A percentile compares a stretch with the other conserved stretches of the same genome.
phyloP scores from a whole-genome alignment of 1,140 invertebrate species.

The Araneus ventricosus region DNA sequence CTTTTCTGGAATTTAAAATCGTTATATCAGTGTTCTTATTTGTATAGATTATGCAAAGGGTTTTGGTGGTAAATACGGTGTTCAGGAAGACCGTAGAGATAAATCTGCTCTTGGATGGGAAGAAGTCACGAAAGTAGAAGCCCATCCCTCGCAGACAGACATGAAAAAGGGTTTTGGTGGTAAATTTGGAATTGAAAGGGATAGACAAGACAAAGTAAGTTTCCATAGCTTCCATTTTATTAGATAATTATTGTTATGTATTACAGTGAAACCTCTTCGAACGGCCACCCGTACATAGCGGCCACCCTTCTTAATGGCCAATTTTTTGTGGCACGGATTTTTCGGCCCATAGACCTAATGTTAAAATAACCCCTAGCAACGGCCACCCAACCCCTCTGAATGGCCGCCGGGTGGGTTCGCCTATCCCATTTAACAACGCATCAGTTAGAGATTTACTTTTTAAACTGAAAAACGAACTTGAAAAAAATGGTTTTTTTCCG shows the following conservation, averaged over 20 bases:
- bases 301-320: too few relatives aligned
- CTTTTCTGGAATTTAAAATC: not conserved
- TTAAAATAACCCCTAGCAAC: too few relatives aligned
- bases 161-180: slow-evolving; percentile 93
- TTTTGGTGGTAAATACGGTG: slow-evolving; percentile 95
- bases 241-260: not conserved
- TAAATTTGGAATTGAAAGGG: slow-evolving; percentile 93
- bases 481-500: too few relatives aligned
- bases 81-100: slow-evolving; percentile 91
- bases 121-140: slow-evolving; percentile 79
- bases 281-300: too few relatives aligned
- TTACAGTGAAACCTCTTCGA: too few relatives aligned
- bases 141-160: slow-evolving; percentile 84
- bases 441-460: too few relatives aligned
- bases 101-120: slow-evolving; percentile 81
- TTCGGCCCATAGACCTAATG: too few relatives aligned
- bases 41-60: slow-evolving; percentile 87
- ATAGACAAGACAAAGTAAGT: slow-evolving; percentile 87
- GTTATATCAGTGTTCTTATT: not conserved
- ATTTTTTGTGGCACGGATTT: too few relatives aligned
- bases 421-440: too few relatives aligned
- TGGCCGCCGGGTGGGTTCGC: too few relatives aligned
- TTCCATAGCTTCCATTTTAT: not conserved
- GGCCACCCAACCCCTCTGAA: too few relatives aligned
- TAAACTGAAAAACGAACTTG: too few relatives aligned